Percentiles rank a stretch among this genome's conserved stretches.
Evolutionary conservation across 2,113 vertebrate species (phyloP).

Genomic region (Sinocyclocheilus maitianheensis): DNA sequence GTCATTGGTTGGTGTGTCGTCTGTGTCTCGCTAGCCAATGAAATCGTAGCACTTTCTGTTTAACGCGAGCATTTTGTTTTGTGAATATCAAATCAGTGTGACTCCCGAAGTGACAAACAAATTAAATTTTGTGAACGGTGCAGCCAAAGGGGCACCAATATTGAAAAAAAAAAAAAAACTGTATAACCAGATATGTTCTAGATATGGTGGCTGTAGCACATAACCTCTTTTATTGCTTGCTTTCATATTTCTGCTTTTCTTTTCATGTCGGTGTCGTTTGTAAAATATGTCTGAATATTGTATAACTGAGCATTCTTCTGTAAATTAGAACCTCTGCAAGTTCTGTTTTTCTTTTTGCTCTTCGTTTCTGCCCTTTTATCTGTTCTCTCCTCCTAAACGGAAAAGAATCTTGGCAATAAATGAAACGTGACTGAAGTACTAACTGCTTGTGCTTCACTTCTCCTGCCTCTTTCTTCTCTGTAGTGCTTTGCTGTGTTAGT

Average conservation of each 20-base stretch:
- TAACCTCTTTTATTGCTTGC: conserved; percentile 71
- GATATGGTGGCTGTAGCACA: conserved; percentile 66
- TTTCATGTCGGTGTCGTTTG: conserved; percentile 64
- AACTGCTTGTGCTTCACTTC: conserved; percentile 56
- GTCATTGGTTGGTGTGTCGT: neutral
- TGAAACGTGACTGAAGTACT: conserved; percentile 65
- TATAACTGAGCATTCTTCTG: conserved; percentile 69
- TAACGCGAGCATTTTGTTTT: neutral
- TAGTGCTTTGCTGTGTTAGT: conserved; percentile 27
- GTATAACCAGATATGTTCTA: conserved; percentile 6
- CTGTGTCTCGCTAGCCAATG: conserved; percentile 12
- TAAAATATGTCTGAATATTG: conserved; percentile 65
- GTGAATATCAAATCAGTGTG: neutral
- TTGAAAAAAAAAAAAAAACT: neutral
- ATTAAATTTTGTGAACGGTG: neutral
- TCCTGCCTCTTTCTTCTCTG: conserved; percentile 10
- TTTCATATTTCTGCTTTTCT: conserved; percentile 64
- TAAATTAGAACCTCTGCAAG: conserved; percentile 63
- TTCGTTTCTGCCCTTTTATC: conserved; percentile 65
- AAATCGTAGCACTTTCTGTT: conserved; percentile 46
- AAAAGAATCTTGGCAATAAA: conserved; percentile 77
- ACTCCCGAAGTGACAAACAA: neutral
- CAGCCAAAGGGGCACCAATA: neutral
- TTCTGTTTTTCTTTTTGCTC: conserved; percentile 49
- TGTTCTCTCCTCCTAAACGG: conserved; percentile 68